Evolutionary conservation across 2,113 vertebrate species (phyloP), one percentile per base, ranked within the genome.

Genomic region (Sialia sialis): DNA sequence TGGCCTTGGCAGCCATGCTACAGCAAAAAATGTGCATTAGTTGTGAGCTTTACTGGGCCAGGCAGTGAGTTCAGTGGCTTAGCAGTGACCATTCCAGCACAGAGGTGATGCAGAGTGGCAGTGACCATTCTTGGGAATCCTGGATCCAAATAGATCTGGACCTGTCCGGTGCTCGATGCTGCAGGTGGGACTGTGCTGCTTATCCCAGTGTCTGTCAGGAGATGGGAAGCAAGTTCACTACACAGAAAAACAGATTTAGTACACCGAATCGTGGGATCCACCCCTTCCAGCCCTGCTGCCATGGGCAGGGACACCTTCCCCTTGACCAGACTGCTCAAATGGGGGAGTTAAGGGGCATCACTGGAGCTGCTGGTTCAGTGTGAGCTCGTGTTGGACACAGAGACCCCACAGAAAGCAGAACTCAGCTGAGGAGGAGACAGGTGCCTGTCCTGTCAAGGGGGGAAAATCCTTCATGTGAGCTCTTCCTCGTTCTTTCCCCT

Each of bases 381-480:
- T 3, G 8, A 48, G 64, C 51, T 77, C 32, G 0, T 0, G 3
- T 9, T 36, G 5, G 4, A 13, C 21, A 10, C 46, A n/a, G 23
- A 76, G 48, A 55, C 8, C 23, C 26, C 2, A 5, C 25, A 29
- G 74, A 38, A 78, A 14, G 36, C 29, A 21, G 29, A 29, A 66
- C 15, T 39, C 27, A 34, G 38, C 81, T 7, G 3, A 27, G 48
- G 14, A 11, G 10, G 3, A 69, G 46, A 41, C 58, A 72, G 62
- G 27, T 41, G 13, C 7, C 5, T 58, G 41, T 74, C 48, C 60
- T 7, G 2, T 58, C 2, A 0, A 3, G 0, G 14, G 15, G 13
- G 9, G 22, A 10, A 63, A 13, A 23, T 52, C 1, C 1, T 66
- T 69, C 59, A 8, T 16, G 0, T 56, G 29, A 46, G 9, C 44